These are phyloP conservation scores for Brachionus paranguensis DNA, from an alignment of 1,140 invertebrate genomes.

Conservation along the genomic window DNA sequence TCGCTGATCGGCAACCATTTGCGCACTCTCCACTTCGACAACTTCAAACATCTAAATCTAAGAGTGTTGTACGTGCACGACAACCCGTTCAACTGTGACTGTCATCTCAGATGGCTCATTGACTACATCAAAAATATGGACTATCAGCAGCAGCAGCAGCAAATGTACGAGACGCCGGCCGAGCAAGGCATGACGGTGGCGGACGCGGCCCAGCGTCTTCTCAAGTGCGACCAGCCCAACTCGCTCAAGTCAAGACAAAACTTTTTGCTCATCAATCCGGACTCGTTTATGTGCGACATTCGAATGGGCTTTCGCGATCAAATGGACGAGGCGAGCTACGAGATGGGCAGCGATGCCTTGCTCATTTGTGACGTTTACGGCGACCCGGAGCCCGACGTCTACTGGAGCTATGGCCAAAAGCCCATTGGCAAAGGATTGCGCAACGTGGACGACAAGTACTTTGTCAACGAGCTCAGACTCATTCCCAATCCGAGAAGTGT, in stretches of 20 bases:
- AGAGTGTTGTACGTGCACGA: constrained; percentile 11
- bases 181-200: not conserved
- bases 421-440: constrained; percentile 4
- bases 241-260: constrained; percentile 35
- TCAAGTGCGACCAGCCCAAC: constrained; percentile 36
- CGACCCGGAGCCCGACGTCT: constrained; percentile 24
- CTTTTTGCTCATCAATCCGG: constrained; percentile 14
- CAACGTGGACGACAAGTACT: not conserved
- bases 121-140: constrained; percentile 11
- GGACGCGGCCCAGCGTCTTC: not conserved
- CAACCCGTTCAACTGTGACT: constrained; percentile 25
- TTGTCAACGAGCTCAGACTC: not conserved
- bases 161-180: not conserved
- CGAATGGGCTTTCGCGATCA: not conserved
- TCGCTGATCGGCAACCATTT: constrained; percentile 28
- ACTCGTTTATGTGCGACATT: constrained; percentile 37
- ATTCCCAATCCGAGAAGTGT: not conserved
- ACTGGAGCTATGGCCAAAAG: constrained; percentile 34
- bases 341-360: not conserved
- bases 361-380: constrained; percentile 35
- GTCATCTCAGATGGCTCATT: constrained; percentile 27
- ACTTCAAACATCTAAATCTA: not conserved
- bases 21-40: not conserved
- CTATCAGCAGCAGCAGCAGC: not conserved
- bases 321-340: not conserved